Base-by-base conservation (phyloP, 2,888 invertebrate genomes). In the Dolichomitus sp. region DNA sequence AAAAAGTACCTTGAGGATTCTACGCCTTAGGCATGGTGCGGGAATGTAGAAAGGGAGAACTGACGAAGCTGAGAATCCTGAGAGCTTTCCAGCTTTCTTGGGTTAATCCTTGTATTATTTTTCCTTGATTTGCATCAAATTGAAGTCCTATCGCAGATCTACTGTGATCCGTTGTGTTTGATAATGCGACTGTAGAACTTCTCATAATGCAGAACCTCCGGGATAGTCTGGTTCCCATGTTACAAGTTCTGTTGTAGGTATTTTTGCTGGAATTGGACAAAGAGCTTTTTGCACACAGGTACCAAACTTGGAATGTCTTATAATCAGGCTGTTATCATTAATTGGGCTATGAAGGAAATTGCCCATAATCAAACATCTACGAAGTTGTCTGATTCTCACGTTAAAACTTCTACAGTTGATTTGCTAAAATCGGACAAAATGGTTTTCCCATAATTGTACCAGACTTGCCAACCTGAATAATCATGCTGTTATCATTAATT, bases 1-100 rank as follows among this genome's bases (percentile, higher is more conserved):
- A 63, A 42, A 50, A 52, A 19, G 33, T 50, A 40, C 27, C 69
- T 27, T 2, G 30, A 61, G 30, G 12, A 59, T 59, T 76, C 66
- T 52, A 63, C 61, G 77, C 69, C 42, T 54, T 17, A 37, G 17
- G 9, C 2, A 40, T 17, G 61, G 40, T n/a, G 17, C 1, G 9
- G 1, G 6, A 6, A 17, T 4, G n/a, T 0, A n/a, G n/a, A 30
- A n/a, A 14, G 33, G 14, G 14, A 33, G 30, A 37, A 37, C 0
- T 9, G 12, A 73, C 12, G 11, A 42, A 42, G 14, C 54, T 27
- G 23, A 12, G 30, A 23, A 54, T 23, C 6, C 27, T 52, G 72
- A n/a, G 45, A n/a, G 45, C 52, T 50, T 50, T 11, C 23, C 11
- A 7, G 14, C 37, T 48, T 45, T 27, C n/a, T 48, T 65, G 4